Conservation (phyloP, 2,888 invertebrate species). For the Cantharis nigra region DNA sequence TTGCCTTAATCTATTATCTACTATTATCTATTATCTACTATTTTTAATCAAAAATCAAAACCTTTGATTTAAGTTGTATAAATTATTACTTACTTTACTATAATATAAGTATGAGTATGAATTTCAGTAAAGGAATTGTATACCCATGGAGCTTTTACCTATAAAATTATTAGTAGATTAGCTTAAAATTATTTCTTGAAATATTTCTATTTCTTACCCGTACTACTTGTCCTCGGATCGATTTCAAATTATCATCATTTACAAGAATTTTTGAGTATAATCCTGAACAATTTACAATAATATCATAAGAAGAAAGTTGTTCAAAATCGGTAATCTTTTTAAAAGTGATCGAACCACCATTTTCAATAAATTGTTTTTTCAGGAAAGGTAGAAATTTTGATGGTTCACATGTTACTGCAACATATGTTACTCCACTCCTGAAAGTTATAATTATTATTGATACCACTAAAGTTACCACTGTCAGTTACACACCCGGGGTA, state of each 20-base stretch:
- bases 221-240: conserved; percentile 77
- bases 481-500: too few species aligned
- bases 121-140: conserved; percentile 64
- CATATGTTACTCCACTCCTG: conserved; percentile 67
- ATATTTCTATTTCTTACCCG: conserved; percentile 56
- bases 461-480: too few species aligned
- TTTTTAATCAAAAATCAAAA: too few species aligned
- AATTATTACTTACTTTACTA: conserved; percentile 70
- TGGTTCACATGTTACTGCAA: conserved; percentile 72
- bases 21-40: too few species aligned
- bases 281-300: conserved; percentile 82
- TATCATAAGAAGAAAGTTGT: conserved; percentile 59
- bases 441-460: conserved; percentile 15
- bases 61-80: too few species aligned
- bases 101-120: conserved; percentile 69
- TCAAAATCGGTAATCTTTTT: conserved; percentile 60
- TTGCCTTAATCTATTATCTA: too few species aligned
- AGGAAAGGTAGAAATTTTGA: conserved; percentile 69
- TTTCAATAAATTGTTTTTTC: conserved; percentile 62
- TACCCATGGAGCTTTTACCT: conserved; percentile 74
- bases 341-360: conserved; percentile 63
- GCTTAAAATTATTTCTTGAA: background rate
- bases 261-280: conserved; percentile 67
- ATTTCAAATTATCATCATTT: conserved; percentile 63
- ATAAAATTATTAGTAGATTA: conserved; percentile 43